A percentile compares a stretch with the other conserved stretches of the same genome.
These are phyloP conservation scores for Eubasilissa regina DNA, from an alignment of 1,140 invertebrate genomes.

Conservation along the genomic window DNA sequence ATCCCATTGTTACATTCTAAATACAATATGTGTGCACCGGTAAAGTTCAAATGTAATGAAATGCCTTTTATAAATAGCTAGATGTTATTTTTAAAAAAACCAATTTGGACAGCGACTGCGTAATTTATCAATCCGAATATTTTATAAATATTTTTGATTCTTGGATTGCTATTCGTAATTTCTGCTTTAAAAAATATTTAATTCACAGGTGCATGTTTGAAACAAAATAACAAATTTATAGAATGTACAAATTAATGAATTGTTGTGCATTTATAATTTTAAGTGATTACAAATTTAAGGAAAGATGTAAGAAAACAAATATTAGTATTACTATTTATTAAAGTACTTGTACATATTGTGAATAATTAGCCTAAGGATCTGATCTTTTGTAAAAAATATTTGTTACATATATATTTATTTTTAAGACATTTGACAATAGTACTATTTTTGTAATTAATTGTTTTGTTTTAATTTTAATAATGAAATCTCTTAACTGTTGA, in stretches of 20 bases:
- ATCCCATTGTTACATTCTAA: too few relatives aligned
- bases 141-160: too few relatives aligned
- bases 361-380: slow-evolving; percentile 14
- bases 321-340: slow-evolving; percentile 46
- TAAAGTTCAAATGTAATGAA: slow-evolving; percentile 9
- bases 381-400: slow-evolving; percentile 25
- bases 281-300: slow-evolving; percentile 25
- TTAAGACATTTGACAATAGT: slow-evolving; percentile 53
- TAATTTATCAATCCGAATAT: too few relatives aligned
- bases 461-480: slow-evolving; percentile 33
- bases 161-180: too few relatives aligned
- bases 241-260: neutral
- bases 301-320: slow-evolving; percentile 13
- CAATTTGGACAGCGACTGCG: neutral
- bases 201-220: too few relatives aligned
- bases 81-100: neutral
- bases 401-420: slow-evolving; percentile 36
- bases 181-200: too few relatives aligned
- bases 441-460: slow-evolving; percentile 55
- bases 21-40: neutral
- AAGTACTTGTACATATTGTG: slow-evolving; percentile 23
- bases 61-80: slow-evolving; percentile 22
- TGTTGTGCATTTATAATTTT: slow-evolving; percentile 37
- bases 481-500: neutral
- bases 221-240: neutral